These are phyloP conservation scores for Donacobius atricapilla DNA, from an alignment of 2,113 vertebrate species.

Conservation along the genomic window DNA sequence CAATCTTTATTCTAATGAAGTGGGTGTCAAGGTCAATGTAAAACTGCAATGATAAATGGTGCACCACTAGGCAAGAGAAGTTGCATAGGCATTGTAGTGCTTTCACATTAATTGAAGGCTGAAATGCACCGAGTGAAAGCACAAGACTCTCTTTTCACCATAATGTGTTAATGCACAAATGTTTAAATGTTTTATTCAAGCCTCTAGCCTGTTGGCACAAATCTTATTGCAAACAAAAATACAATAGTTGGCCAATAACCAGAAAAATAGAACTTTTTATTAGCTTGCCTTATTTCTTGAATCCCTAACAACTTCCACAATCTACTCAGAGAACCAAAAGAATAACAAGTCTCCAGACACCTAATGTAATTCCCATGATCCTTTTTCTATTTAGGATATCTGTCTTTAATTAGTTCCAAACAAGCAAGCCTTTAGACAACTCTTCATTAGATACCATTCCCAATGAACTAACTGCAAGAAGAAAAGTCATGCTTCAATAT, in stretches of 20 bases:
- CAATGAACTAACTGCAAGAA: conserved; percentile 57
- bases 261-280: conserved; percentile 68
- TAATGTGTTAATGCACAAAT: conserved; percentile 76
- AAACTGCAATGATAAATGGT: conserved; percentile 92
- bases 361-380: conserved; percentile 77
- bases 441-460: conserved; percentile 72
- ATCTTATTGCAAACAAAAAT: conserved; percentile 77
- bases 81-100: conserved; percentile 82
- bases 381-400: conserved; percentile 77
- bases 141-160: conserved; percentile 81
- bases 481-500: conserved; percentile 66
- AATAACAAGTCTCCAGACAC: conserved; percentile 71
- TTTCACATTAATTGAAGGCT: conserved; percentile 87
- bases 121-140: conserved; percentile 80
- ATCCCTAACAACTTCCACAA: conserved; percentile 69
- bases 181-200: conserved; percentile 76
- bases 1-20: conserved; percentile 99
- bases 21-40: conserved; percentile 97
- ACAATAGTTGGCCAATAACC: conserved; percentile 61
- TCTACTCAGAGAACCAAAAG: conserved; percentile 64
- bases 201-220: conserved; percentile 71
- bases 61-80: conserved; percentile 82
- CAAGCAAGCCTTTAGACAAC: conserved; percentile 72
- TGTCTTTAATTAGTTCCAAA: conserved; percentile 81
- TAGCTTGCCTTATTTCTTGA: conserved; percentile 58